Percentiles rank a stretch among this genome's conserved stretches.
These are phyloP conservation scores for Microcebus jonahi DNA, from an alignment of 2,113 vertebrate species.

Conservation along the genomic window DNA sequence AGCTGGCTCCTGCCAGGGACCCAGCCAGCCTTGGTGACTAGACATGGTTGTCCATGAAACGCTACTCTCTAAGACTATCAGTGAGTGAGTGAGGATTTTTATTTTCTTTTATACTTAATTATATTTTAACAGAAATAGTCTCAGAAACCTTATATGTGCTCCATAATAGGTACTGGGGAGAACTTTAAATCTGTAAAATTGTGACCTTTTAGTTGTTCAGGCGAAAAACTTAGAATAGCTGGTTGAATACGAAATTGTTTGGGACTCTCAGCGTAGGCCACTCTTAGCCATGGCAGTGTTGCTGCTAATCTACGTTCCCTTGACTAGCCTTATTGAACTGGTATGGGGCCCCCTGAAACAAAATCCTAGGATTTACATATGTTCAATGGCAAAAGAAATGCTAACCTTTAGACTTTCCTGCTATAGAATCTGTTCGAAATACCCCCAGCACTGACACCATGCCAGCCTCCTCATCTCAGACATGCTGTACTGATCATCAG, in stretches of 20 bases:
- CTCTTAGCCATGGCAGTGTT: background rate
- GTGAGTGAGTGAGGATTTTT: background rate
- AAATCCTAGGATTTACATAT: background rate
- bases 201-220: background rate
- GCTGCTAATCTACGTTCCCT: background rate
- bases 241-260: background rate
- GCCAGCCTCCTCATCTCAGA: slow-evolving; percentile 89
- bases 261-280: background rate
- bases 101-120: background rate
- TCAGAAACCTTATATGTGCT: background rate
- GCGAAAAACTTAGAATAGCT: background rate
- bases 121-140: background rate
- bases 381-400: background rate
- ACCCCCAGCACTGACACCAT: slow-evolving; percentile 95
- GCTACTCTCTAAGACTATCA: background rate
- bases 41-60: background rate
- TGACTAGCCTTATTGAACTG: background rate
- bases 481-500: slow-evolving; percentile 90
- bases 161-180: background rate
- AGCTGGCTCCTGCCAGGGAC: background rate
- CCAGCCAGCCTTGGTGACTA: background rate
- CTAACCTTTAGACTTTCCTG: slow-evolving; percentile 48
- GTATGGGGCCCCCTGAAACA: background rate
- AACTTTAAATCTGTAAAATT: slow-evolving; percentile 5
- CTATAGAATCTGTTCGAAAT: slow-evolving; percentile 94